These are phyloP conservation scores for Thinocorus orbignyianus DNA, from an alignment of 2,113 vertebrate genomes.

Conservation along the genomic window DNA sequence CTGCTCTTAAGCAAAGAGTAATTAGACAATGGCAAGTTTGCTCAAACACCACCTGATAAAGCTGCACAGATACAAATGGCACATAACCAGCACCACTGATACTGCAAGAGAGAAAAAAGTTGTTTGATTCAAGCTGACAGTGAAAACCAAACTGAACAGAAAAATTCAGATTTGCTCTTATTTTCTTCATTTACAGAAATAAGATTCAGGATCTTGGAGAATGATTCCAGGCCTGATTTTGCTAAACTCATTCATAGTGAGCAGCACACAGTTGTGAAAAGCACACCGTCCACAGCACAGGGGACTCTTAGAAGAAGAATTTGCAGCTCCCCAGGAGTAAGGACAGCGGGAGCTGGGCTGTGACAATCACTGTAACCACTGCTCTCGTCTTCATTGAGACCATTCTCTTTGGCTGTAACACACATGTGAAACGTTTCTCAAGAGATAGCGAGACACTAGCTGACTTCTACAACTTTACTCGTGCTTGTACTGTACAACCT, in stretches of 20 bases:
- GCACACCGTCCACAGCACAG: no score
- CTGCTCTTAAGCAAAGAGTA: neutral
- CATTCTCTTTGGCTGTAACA: neutral
- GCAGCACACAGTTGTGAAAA: rapidly evolving
- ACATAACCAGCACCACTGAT: neutral
- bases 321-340: rapidly evolving
- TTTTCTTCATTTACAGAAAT: neutral
- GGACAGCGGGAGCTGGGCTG: neutral
- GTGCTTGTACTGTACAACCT: neutral
- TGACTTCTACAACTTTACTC: neutral
- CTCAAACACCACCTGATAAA: neutral
- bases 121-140: neutral
- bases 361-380: no score
- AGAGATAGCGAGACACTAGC: rapidly evolving
- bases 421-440: rapidly evolving
- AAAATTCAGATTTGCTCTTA: neutral
- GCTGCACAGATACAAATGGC: neutral
- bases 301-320: neutral
- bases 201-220: neutral
- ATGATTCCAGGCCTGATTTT: neutral
- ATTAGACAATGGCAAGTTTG: neutral
- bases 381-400: rapidly evolving
- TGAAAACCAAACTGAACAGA: neutral
- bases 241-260: neutral
- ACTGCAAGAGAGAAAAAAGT: neutral